Evolutionary conservation across 2,797 vertebrate species (phyloP), one percentile per base, ranked within the genome.

Genomic region (Mormyrus hasselquistii): DNA sequence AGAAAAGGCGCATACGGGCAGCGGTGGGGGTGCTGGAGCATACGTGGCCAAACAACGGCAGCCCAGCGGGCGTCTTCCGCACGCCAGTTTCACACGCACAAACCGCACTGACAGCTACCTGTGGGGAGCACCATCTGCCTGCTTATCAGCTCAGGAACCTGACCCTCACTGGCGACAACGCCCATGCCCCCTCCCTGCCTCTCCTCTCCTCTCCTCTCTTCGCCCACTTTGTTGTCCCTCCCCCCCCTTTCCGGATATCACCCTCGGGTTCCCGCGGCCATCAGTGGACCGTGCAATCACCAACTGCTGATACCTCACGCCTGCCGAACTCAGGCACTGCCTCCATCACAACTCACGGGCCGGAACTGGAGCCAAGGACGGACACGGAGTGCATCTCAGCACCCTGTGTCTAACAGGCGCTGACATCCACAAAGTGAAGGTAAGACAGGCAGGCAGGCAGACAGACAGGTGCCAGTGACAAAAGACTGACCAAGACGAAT

Each of bases 221-320:
- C 0, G 38, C 14, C 73, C 73, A 44, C n/a, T 25, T 29, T 49
- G 47, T 22, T 1, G n/a, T 4, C 9, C 84, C 79, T 87, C 87
- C 87, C 88, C 86, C 50, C 69, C 86, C 65, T 38, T 73, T 73
- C 65, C 90, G 69, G 88, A 41, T 89, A 91, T 92, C 92, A 92
- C 93, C 92, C 92, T 91, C 92, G 90, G 34, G 52, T 89, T 87
- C 90, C 89, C 79, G 90, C 89, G 91, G 90, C 89, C 41, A 91
- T 92, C 92, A 92, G 90, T 85, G 52, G 90, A 93, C 93, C 93
- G 92, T 91, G 90, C 92, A 94, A 93, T 92, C 92, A 91, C 91
- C 10, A 91, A 92, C 87, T 94, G 94, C 92, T 92, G 92, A 90
- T 88, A 2, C 57, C 59, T 90, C 55, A 90, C 92, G 90, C 92